These are phyloP conservation scores for Camponotus vicinus DNA, from an alignment of 1,140 invertebrate species.

Conservation along the genomic window DNA sequence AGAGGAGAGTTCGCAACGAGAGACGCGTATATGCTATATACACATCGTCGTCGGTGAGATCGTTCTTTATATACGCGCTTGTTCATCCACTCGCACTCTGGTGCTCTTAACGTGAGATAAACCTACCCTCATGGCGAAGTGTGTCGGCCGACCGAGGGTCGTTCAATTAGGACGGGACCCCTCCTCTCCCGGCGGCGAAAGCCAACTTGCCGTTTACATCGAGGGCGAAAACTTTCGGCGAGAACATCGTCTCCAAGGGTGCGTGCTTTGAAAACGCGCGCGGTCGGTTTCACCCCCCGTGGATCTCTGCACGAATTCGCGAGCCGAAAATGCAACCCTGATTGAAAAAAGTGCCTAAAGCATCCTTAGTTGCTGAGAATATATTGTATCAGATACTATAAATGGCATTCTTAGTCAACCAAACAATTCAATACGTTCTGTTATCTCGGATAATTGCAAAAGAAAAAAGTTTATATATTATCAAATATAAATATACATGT, in stretches of 20 bases:
- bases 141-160: conserved; percentile 72
- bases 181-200: conserved; percentile 41
- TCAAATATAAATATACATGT: neutral
- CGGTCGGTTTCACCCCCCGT: neutral
- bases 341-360: conserved; percentile 7
- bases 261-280: conserved; percentile 23
- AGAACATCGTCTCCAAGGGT: conserved; percentile 11
- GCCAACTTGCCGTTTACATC: conserved; percentile 66
- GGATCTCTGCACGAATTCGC: neutral
- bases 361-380: neutral
- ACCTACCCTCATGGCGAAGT: conserved; percentile 76
- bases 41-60: conserved; percentile 31
- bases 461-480: too few species aligned
- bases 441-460: neutral
- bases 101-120: conserved; percentile 79
- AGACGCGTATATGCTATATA: neutral
- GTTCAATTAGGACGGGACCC: conserved; percentile 77
- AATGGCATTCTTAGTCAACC: neutral
- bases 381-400: neutral
- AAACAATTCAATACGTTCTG: neutral
- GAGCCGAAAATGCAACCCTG: neutral
- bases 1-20: neutral
- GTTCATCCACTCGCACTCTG: conserved; percentile 69
- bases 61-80: conserved; percentile 72
- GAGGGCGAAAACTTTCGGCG: conserved; percentile 59